Base-by-base conservation (phyloP, 1,140 invertebrate genomes). In the Zaprionus taronus region DNA sequence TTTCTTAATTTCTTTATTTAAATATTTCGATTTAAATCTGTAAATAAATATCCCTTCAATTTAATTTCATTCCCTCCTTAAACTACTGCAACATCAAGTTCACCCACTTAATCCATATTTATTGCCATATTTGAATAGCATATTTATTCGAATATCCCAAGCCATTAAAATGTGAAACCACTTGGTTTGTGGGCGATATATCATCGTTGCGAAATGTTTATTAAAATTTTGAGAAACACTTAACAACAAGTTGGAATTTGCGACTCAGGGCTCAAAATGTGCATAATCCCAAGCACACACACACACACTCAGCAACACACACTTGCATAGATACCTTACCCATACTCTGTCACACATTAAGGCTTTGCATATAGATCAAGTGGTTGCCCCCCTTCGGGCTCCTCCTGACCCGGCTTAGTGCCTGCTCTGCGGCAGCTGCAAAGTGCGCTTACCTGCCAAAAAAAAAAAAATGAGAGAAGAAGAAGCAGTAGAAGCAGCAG, bases 281-380 rank as follows among this genome's bases (percentile, higher is more conserved):
- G 82, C 82, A 85, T 85, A 84, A 84, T 85, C 79, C 67, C 57
- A 60, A 68, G 47, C 57, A 69, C 22, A 63, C 31, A 62, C 57
- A 69, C 22, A 63, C 31, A 62, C 58, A 53, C 69, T 38, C 56
- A 67, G 4, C 38, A 63, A 72, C 44, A 62, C 15, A 62, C 22
- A 26, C 49, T 26, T 17, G 2, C 7, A 47, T n/a, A 47, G 41
- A 47, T 44, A 44, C 41, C 15, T 44, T 44, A 2, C 41, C 15
- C 41, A 44, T 44, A 44, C 41, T 47, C 41, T 47, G 41, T 47
- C 20, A 34, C 14, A 55, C 61, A 79, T 6, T 63, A 24, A 65
- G 58, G 53, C 75, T 65, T 64, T 81, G 82, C 78, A 84, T 81
- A 81, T 84, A 73, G 78, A 81, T 63, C 78, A 78, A 72, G 69